Conservation (phyloP, 2,797 vertebrate genomes). For the Linurgus olivaceus region DNA sequence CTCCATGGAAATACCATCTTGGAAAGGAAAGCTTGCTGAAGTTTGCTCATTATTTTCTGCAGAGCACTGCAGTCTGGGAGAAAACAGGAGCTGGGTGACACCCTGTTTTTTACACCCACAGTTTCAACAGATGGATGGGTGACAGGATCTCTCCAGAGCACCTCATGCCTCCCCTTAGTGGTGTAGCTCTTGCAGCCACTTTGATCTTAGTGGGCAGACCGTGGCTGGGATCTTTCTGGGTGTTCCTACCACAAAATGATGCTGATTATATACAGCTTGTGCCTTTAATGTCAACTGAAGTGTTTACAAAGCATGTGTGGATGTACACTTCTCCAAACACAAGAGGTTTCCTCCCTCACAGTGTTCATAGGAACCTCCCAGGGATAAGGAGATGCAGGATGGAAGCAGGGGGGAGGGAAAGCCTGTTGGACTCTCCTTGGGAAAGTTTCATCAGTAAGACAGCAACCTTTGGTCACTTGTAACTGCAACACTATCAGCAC, state of each 20-base stretch:
- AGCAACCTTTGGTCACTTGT: not conserved
- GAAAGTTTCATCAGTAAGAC: not conserved
- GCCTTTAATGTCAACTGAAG: not conserved
- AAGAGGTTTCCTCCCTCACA: not conserved
- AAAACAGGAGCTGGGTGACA: not conserved
- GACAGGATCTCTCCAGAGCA: not conserved
- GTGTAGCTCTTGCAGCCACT: not conserved
- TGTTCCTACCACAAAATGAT: not conserved
- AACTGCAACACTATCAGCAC: not conserved
- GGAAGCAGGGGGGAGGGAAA: not conserved
- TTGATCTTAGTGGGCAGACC: not conserved
- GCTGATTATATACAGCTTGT: not conserved
- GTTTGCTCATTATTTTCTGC: not conserved
- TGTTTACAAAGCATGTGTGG: not conserved
- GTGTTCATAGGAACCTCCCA: not conserved
- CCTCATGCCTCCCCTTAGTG: not conserved
- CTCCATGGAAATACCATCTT: slow-evolving; percentile 51
- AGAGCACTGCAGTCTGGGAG: not conserved
- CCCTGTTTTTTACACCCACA: not conserved
- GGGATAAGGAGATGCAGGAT: not conserved
- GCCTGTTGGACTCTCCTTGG: not conserved
- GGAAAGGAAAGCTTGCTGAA: slow-evolving; percentile 11
- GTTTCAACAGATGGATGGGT: not conserved
- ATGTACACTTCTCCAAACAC: not conserved
- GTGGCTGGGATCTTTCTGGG: not conserved